Base-by-base conservation (phyloP, 1,140 invertebrate genomes). In the Drosophila prosaltans region DNA sequence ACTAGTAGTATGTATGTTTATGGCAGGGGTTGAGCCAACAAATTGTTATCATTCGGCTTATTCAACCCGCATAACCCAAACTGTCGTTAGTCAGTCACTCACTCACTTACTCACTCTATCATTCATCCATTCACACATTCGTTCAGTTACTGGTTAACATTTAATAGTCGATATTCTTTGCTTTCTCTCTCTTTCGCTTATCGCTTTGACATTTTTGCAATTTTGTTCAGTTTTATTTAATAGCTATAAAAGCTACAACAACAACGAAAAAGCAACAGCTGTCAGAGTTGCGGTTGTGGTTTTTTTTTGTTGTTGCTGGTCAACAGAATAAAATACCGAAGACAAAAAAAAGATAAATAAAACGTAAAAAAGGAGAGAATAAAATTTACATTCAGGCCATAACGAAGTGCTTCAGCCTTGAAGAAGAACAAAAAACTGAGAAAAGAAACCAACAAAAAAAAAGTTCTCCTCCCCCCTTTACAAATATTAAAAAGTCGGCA, bases 281-380 rank as follows among this genome's bases (percentile, higher is more conserved):
- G 81, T 78, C 81, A 72, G 74, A 81, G 72, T 66, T 83, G 80
- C 41, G 67, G 79, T 70, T 81, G 64, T 45, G 63, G 77, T 71
- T 67, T 80, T 45, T 75, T 69, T 68, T 55, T 65, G 28, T 43
- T 21, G 32, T 36, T 36, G 32, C 45, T 59, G 39, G 30, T 64
- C 41, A 32, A 48, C 26, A 43, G 6, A 57, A 57, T 30, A 57
- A 55, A 55, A 55, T 3, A 1, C 16, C 16, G 16, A 48, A 48
- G 10, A 24, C 7, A 48, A 48, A 21, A 48, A 21, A 28, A 55
- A 55, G 9, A n/a, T 28, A 30, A 55, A 57, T 36, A 36, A 36
- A 36, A 36, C 32, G 32, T 36, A 36, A 45, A 45, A 51, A 26
- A 51, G 45, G 9, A 51, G 45, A 51, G 45, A 51, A 9, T 26